Evolutionary conservation across 2,888 invertebrate species (phyloP).

Genomic region (Diplolepis rosae): DNA sequence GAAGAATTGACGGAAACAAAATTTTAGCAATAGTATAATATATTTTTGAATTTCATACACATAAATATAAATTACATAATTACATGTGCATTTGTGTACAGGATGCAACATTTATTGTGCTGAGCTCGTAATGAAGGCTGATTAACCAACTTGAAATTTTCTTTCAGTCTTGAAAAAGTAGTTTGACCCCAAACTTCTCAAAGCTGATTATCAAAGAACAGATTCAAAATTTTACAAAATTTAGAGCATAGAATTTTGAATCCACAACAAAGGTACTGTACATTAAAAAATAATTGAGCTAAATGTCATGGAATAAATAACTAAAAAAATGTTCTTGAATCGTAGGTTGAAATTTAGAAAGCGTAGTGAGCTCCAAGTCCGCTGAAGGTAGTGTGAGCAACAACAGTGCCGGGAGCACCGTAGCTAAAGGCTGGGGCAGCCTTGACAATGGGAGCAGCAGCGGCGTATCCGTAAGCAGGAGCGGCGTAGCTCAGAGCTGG

Average conservation of each 20-base stretch:
- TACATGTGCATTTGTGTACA: not conserved
- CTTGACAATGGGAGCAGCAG: slow-evolving; percentile 41
- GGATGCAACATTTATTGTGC: not conserved
- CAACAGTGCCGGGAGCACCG: slow-evolving; percentile 66
- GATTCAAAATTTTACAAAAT: not conserved
- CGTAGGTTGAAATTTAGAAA: slow-evolving; percentile 34
- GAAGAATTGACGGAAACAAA: too few species aligned
- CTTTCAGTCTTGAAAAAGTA: too few species aligned
- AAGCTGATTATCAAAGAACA: not conserved
- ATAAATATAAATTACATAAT: not conserved
- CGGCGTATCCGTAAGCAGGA: slow-evolving; percentile 41
- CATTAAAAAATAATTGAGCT: not conserved
- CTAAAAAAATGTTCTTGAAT: not conserved
- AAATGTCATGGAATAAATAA: not conserved
- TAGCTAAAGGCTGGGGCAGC: slow-evolving; percentile 48
- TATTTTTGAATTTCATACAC: not conserved
- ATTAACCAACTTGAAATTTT: too few species aligned
- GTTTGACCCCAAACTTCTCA: not conserved
- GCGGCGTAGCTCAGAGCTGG: slow-evolving; percentile 30
- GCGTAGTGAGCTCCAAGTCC: slow-evolving; percentile 79
- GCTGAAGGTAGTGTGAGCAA: slow-evolving; percentile 73
- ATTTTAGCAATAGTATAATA: not conserved
- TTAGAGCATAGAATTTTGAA: not conserved
- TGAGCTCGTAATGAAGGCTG: not conserved
- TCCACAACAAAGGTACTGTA: not conserved